A percentile compares a stretch with the other conserved stretches of the same genome.
Conservation (phyloP, 2,888 invertebrate genomes). For the Miltochrista miniata region DNA sequence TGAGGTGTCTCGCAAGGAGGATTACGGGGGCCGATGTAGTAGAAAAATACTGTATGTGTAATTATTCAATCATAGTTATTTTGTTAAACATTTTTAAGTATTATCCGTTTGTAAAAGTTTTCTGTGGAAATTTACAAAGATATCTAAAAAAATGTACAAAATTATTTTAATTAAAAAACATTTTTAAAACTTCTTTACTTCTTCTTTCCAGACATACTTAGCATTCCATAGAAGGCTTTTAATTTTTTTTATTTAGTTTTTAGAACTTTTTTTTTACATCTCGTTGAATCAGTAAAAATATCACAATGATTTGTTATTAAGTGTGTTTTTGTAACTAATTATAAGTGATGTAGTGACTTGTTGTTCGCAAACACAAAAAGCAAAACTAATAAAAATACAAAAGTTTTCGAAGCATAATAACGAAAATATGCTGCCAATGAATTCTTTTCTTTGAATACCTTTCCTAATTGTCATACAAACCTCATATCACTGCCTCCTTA, state of each 20-base stretch:
- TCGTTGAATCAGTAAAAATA: too few species aligned
- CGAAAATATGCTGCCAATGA: neutral
- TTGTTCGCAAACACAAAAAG: neutral
- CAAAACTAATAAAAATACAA: neutral
- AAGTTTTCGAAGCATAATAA: neutral
- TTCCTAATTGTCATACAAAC: too few species aligned
- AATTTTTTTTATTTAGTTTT: too few species aligned
- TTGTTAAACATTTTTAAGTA: neutral
- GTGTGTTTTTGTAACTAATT: too few species aligned
- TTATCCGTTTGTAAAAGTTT: neutral
- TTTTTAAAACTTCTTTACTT: conserved; percentile 4
- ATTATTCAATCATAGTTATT: neutral
- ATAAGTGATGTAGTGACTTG: neutral
- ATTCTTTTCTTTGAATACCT: neutral
- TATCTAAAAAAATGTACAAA: neutral
- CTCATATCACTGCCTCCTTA: too few species aligned
- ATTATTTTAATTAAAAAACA: neutral
- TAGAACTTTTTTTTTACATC: too few species aligned
- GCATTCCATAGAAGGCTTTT: too few species aligned
- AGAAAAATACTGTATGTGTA: neutral
- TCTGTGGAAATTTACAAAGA: too few species aligned
- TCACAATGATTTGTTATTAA: too few species aligned
- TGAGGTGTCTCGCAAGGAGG: neutral
- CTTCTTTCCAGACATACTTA: too few species aligned
- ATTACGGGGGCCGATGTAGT: neutral